Evolutionary conservation across 1,140 invertebrate genomes (phyloP).

Genomic region (Chrysoperla carnea): DNA sequence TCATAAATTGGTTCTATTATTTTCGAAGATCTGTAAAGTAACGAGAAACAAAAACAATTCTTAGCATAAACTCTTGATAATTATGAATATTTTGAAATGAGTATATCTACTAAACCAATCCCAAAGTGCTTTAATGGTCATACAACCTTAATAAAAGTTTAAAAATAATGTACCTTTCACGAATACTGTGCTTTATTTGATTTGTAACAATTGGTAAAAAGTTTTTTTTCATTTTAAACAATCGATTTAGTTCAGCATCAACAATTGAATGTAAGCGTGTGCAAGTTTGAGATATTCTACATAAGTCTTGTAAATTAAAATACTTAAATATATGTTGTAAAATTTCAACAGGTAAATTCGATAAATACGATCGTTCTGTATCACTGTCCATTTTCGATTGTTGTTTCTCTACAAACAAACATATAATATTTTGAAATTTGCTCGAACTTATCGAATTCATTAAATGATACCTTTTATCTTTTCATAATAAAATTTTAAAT

Average conservation of each 20-base stretch:
- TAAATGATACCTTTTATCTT: no score
- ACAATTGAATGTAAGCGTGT: neutral
- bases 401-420: no score
- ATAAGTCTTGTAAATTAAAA: neutral
- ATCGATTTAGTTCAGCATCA: neutral
- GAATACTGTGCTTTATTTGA: neutral
- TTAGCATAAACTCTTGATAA: neutral
- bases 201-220: neutral
- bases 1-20: constrained; percentile 7
- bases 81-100: neutral
- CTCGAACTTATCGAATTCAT: no score
- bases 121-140: neutral
- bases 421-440: no score
- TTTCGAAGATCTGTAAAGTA: constrained; percentile 7
- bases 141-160: neutral
- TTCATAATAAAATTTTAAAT: no score
- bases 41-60: neutral
- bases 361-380: neutral
- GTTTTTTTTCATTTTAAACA: neutral
- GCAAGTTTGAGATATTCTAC: neutral
- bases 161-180: neutral
- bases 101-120: neutral
- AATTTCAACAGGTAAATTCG: neutral
- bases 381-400: no score
- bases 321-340: neutral